A percentile compares a stretch with the other conserved stretches of the same genome.
phyloP scores from a whole-genome alignment of 2,113 vertebrate species.

The Mus pahari region DNA sequence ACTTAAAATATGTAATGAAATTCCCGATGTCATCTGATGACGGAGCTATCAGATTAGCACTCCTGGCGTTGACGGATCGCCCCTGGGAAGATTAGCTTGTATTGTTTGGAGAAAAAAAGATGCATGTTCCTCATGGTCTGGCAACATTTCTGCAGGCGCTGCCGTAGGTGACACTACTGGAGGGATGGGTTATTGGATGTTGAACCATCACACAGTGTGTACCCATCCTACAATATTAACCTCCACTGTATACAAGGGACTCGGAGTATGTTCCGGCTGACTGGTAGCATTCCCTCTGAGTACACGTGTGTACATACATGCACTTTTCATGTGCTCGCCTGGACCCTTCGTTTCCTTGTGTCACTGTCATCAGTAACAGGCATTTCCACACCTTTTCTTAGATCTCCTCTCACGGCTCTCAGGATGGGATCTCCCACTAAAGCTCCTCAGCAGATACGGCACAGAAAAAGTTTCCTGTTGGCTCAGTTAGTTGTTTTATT shows the following conservation, averaged over 20 bases:
- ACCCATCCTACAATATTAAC: background rate
- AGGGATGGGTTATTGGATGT: background rate
- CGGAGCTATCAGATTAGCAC: background rate
- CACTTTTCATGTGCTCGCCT: background rate
- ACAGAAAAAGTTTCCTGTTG: background rate
- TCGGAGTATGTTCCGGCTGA: background rate
- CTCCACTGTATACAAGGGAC: background rate
- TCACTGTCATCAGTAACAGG: background rate
- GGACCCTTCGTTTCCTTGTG: background rate
- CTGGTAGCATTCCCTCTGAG: background rate
- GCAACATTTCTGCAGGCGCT: background rate
- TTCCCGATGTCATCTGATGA: conserved; percentile 56
- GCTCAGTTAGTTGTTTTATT: background rate
- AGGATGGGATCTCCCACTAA: background rate
- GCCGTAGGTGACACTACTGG: accelerated
- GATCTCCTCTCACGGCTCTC: background rate
- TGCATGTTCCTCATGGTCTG: background rate
- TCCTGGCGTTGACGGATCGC: background rate
- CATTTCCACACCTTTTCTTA: background rate
- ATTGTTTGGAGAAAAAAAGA: background rate
- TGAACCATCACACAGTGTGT: background rate
- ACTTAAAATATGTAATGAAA: conserved; percentile 61
- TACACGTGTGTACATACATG: background rate
- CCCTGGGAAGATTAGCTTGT: background rate
- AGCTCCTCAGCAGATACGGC: background rate